phyloP scores from a whole-genome alignment of 2,888 invertebrate species.

The Drosophila niveifrons region DNA sequence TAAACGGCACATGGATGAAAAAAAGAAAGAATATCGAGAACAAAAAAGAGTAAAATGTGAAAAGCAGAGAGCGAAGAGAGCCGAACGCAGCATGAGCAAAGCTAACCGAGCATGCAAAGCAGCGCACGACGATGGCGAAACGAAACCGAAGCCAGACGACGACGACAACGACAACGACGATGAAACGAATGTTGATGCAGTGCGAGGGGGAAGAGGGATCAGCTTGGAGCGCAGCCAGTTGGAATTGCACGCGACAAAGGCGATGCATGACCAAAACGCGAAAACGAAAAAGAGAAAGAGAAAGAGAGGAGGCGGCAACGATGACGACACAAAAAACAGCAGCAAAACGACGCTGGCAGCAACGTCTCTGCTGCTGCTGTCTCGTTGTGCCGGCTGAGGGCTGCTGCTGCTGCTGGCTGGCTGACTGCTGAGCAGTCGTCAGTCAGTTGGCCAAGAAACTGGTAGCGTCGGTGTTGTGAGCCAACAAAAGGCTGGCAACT shows the following conservation, averaged over 20 bases:
- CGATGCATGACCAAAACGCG: slow-evolving; percentile 20
- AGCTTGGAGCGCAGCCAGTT: slow-evolving; percentile 85
- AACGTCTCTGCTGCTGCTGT: slow-evolving; percentile 32
- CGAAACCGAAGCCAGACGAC: slow-evolving; percentile 56
- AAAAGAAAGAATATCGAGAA: slow-evolving; percentile 25
- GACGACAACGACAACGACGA: slow-evolving; percentile 12
- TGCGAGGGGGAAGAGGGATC: slow-evolving; percentile 37
- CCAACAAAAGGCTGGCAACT: slow-evolving; percentile 79
- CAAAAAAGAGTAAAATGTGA: slow-evolving; percentile 23
- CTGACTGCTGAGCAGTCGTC: slow-evolving; percentile 83
- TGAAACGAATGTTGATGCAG: slow-evolving; percentile 35
- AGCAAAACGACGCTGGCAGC: slow-evolving; percentile 24
- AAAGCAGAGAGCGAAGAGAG: slow-evolving; percentile 34
- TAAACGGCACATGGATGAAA: slow-evolving; percentile 39
- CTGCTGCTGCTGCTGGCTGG: slow-evolving; percentile 77
- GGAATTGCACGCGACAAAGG: slow-evolving; percentile 68
- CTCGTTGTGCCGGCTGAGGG: slow-evolving; percentile 67
- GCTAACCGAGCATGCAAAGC: slow-evolving; percentile 31
- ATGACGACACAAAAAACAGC: slow-evolving; percentile 73
- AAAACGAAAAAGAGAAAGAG: no score
- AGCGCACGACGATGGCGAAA: slow-evolving; percentile 42
- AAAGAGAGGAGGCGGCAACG: slow-evolving; percentile 44
- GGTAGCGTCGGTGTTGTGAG: slow-evolving; percentile 81
- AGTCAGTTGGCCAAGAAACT: slow-evolving; percentile 84
- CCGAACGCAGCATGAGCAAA: slow-evolving; percentile 19